A percentile compares a stretch with the other conserved stretches of the same genome.
Evolutionary conservation across 2,888 invertebrate species (phyloP).

Genomic region (Apomyelois bistriatella): DNA sequence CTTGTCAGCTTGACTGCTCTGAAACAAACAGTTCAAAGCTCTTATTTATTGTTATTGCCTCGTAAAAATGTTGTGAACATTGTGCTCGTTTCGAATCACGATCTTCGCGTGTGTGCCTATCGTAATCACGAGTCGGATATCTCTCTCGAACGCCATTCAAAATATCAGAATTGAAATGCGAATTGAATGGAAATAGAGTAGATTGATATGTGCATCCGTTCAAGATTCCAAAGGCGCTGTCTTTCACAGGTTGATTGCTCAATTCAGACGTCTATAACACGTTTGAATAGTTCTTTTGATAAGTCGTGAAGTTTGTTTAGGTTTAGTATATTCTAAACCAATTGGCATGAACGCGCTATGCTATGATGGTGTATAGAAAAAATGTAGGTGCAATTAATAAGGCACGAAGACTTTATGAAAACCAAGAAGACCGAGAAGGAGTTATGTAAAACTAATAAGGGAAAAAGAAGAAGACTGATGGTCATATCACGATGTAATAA

Average conservation of each 20-base stretch:
- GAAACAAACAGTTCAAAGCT: slow-evolving; percentile 39
- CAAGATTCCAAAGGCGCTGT: neutral
- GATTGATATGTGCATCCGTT: slow-evolving; percentile 1
- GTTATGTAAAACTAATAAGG: too few species aligned
- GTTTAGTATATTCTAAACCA: too few species aligned
- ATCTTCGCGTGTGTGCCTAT: slow-evolving; percentile 3
- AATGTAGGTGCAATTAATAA: too few species aligned
- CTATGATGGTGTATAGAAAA: too few species aligned
- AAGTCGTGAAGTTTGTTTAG: too few species aligned
- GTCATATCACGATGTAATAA: too few species aligned
- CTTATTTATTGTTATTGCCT: slow-evolving; percentile 43
- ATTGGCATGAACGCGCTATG: too few species aligned
- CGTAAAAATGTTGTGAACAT: slow-evolving; percentile 40
- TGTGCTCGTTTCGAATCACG: slow-evolving; percentile 11
- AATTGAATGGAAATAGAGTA: neutral
- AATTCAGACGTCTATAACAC: too few species aligned
- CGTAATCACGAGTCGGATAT: slow-evolving; percentile 4
- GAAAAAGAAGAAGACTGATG: too few species aligned
- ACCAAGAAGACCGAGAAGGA: too few species aligned
- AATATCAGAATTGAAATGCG: neutral
- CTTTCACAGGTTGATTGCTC: neutral
- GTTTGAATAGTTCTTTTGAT: too few species aligned
- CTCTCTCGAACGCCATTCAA: neutral
- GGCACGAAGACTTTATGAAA: too few species aligned
- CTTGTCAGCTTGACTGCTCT: slow-evolving; percentile 21